Conservation (phyloP, 2,888 invertebrate genomes). For the Tineola bisselliella region DNA sequence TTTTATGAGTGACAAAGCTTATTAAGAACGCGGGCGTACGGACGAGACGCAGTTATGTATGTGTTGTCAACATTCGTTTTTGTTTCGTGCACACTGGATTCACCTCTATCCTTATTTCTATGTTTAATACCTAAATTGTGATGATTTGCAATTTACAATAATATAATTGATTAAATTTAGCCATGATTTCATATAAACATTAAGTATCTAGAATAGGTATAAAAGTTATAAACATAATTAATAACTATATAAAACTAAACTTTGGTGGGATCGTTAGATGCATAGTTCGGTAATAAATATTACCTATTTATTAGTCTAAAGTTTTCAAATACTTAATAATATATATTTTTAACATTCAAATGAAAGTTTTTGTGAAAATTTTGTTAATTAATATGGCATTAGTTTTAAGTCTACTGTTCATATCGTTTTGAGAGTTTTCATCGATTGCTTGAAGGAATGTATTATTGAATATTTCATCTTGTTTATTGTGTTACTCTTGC, state of each 20-base stretch:
- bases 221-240: background rate
- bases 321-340: background rate
- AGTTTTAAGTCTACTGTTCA: background rate
- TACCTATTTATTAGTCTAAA: background rate
- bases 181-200: background rate
- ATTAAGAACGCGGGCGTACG: too few species aligned
- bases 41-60: too few species aligned
- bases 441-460: background rate
- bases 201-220: background rate
- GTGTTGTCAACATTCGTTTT: too few species aligned
- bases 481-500: background rate
- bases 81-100: too few species aligned
- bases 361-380: too few species aligned
- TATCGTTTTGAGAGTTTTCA: background rate
- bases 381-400: too few species aligned
- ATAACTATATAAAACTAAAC: conserved; percentile 47
- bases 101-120: background rate
- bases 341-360: too few species aligned
- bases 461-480: background rate
- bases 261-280: conserved; percentile 63
- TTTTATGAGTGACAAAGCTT: too few species aligned
- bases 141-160: conserved; percentile 18
- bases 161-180: background rate
- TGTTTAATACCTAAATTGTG: background rate
- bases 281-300: conserved; percentile 13